A percentile compares a stretch with the other conserved stretches of the same genome.
These are phyloP conservation scores for Hirtodrosophila alboralis DNA, from an alignment of 2,888 invertebrate genomes.

Conservation along the genomic window DNA sequence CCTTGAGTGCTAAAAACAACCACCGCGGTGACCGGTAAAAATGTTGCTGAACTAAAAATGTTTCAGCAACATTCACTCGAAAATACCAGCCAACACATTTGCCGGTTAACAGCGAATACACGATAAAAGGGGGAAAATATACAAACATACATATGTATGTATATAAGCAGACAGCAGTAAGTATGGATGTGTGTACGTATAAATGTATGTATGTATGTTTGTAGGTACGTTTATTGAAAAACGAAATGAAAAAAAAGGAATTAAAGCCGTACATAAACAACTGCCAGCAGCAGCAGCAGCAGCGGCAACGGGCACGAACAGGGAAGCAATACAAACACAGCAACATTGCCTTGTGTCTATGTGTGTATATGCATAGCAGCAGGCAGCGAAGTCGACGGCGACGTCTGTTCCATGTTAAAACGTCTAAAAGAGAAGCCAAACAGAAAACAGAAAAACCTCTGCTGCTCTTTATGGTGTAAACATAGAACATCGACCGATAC, in stretches of 20 bases:
- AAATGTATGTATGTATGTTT: slow-evolving; percentile 15
- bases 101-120: slow-evolving; percentile 14
- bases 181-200: slow-evolving; percentile 9
- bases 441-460: slow-evolving; percentile 40
- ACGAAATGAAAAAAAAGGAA: slow-evolving; percentile 54
- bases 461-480: slow-evolving; percentile 49
- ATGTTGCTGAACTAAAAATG: slow-evolving; percentile 39
- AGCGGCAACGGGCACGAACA: slow-evolving; percentile 29
- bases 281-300: slow-evolving; percentile 24
- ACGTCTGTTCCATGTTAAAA: slow-evolving; percentile 48
- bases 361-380: slow-evolving; percentile 28
- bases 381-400: slow-evolving; percentile 25
- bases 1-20: slow-evolving; percentile 40
- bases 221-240: slow-evolving; percentile 28
- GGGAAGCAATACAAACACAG: slow-evolving; percentile 42
- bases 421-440: slow-evolving; percentile 46
- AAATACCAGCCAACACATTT: slow-evolving; percentile 6
- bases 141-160: slow-evolving; percentile 9
- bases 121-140: slow-evolving; percentile 24
- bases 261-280: slow-evolving; percentile 76
- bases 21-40: slow-evolving; percentile 45
- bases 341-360: slow-evolving; percentile 5
- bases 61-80: slow-evolving; percentile 51
- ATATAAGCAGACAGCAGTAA: no score
- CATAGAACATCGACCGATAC: slow-evolving; percentile 56